A percentile compares a stretch with the other conserved stretches of the same genome.
These are phyloP conservation scores for Gnathonemus longibarbis DNA, from an alignment of 2,113 vertebrate species.

Conservation along the genomic window DNA sequence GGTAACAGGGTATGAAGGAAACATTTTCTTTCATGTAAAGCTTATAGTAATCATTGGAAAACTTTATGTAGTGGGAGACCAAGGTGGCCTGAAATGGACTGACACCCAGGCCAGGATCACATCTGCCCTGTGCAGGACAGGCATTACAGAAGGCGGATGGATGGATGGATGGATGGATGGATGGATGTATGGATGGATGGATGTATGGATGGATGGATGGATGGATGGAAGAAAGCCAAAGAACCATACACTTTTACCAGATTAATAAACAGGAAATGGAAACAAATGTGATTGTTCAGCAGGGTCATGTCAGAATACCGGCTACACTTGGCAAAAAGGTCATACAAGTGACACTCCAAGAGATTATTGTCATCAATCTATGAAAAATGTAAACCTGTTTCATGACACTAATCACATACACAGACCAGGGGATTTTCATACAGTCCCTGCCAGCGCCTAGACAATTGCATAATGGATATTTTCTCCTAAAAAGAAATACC, in stretches of 20 bases:
- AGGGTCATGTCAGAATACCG: neutral
- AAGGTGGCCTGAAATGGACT: neutral
- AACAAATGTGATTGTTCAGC: neutral
- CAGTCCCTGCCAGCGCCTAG: slow-evolving; percentile 39
- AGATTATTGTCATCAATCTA: slow-evolving; percentile 39
- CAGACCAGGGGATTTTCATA: slow-evolving; percentile 39
- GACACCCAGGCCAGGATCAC: neutral
- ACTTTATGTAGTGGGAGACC: neutral
- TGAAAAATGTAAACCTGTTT: slow-evolving; percentile 40
- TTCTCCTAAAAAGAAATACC: slow-evolving; percentile 51
- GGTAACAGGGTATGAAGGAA: neutral
- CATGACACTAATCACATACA: slow-evolving; percentile 44
- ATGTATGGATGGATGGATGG: neutral
- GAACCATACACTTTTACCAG: neutral
- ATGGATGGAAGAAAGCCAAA: neutral
- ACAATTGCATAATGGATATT: slow-evolving; percentile 52
- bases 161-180: neutral
- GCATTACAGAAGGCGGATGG: neutral
- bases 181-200: neutral
- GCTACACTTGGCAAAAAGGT: neutral
- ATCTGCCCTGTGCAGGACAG: neutral
- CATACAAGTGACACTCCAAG: slow-evolving; percentile 30
- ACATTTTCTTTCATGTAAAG: neutral
- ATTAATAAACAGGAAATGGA: neutral
- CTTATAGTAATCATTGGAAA: neutral